phyloP scores from a whole-genome alignment of 2,888 invertebrate genomes.

The Idaea aversata region DNA sequence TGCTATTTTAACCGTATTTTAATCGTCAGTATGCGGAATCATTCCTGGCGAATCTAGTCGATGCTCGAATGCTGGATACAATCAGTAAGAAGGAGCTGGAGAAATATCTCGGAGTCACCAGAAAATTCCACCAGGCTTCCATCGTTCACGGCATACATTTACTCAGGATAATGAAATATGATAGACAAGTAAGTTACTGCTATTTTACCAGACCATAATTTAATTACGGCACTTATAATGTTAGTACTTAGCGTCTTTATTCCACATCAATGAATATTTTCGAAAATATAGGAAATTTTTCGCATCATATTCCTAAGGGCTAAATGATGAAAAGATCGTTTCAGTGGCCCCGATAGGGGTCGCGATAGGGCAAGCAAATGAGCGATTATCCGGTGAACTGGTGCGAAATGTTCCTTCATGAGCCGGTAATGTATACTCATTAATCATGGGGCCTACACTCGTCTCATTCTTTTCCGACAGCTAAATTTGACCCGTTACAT shows the following conservation, averaged over 20 bases:
- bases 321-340: slow-evolving; percentile 37
- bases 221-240: background rate
- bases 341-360: slow-evolving; percentile 42
- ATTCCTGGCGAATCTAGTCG: slow-evolving; percentile 93
- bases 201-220: background rate
- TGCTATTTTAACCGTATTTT: slow-evolving; percentile 5
- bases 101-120: slow-evolving; percentile 93
- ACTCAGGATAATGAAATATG: slow-evolving; percentile 94
- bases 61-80: slow-evolving; percentile 95
- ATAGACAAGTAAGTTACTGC: slow-evolving; percentile 85
- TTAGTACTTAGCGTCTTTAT: slow-evolving; percentile 12
- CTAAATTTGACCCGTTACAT: slow-evolving; percentile 43
- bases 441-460: slow-evolving; percentile 51
- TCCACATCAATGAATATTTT: slow-evolving; percentile 17
- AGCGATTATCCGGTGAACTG: slow-evolving; percentile 55
- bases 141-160: slow-evolving; percentile 96
- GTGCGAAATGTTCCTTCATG: slow-evolving; percentile 50
- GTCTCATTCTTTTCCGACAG: slow-evolving; percentile 26
- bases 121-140: slow-evolving; percentile 97
- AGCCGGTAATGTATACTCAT: slow-evolving; percentile 54
- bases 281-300: slow-evolving; percentile 29
- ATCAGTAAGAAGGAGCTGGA: slow-evolving; percentile 96
- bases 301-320: slow-evolving; percentile 29
- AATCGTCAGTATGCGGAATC: slow-evolving; percentile 89
- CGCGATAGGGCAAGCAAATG: slow-evolving; percentile 53